Percentiles rank a stretch among this genome's conserved stretches.
These are phyloP conservation scores for Enteromius unitaeniatus DNA, from an alignment of 2,797 vertebrate species.

Conservation along the genomic window DNA sequence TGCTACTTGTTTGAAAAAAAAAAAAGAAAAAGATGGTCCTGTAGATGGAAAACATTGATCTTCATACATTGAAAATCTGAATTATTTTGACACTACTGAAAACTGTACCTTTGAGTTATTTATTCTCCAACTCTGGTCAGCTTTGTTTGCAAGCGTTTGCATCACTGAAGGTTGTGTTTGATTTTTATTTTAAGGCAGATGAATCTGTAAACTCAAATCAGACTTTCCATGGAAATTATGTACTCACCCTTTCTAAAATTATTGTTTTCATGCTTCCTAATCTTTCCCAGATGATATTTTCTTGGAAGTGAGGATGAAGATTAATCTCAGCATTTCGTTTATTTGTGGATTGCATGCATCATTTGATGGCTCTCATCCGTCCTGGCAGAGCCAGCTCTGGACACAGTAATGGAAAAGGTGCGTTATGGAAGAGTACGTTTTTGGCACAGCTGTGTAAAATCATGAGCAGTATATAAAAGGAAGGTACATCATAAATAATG, in stretches of 20 bases:
- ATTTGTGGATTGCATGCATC: constrained; percentile 19
- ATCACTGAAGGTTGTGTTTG: neutral
- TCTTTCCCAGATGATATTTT: constrained; percentile 34
- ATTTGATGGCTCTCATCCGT: constrained; percentile 7
- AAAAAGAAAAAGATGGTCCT: neutral
- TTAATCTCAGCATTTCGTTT: constrained; percentile 22
- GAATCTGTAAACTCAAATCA: constrained; percentile 17
- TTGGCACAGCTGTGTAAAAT: constrained; percentile 6
- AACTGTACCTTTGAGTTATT: no score
- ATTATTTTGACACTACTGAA: neutral
- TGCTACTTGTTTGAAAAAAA: neutral
- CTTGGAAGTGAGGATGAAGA: constrained; percentile 9
- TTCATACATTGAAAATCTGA: neutral
- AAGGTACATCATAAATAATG: neutral
- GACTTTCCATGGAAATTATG: constrained; percentile 12
- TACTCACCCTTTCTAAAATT: neutral
- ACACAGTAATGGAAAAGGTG: constrained; percentile 23
- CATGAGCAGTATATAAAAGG: constrained; percentile 2
- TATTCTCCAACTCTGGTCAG: no score
- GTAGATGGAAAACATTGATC: neutral
- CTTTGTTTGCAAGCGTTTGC: neutral
- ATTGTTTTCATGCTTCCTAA: constrained; percentile 6
- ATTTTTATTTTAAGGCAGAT: neutral
- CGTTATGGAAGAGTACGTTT: neutral
- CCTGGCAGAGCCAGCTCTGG: neutral